Base-by-base conservation (phyloP, 53 echinoderm and acorn worm species). In the Crossaster papposus region DNA sequence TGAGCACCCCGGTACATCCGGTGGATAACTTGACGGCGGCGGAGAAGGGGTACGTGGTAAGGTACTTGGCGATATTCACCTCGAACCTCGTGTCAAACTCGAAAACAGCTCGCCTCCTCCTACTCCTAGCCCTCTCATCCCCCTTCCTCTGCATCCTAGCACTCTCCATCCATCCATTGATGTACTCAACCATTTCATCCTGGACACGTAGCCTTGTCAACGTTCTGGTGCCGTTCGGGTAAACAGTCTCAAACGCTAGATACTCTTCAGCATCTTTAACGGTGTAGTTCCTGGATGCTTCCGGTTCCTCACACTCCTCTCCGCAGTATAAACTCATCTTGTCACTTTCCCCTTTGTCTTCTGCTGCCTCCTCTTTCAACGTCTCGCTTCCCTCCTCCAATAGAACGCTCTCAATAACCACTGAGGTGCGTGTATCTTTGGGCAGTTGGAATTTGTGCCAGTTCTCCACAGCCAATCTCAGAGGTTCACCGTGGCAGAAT, bases 1-100 rank as follows among this genome's bases (percentile, higher is more conserved):
- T 91, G 4, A 95, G 81, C 26, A 94, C 90, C 35, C 97, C 96
- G 11, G 95, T 91, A 75, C 97, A 97, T 26, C 94, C 97, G 34
- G 93, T 90, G 0, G 94, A 92, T 5, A 94, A 76, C 54, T 88
- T 91, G n/a, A 95, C 97, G 44, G 92, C 92, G 15, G 95, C 80
- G 14, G 94, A 91, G 78, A 94, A 97, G 1, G 97, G 97, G 28
- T 55, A 89, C 54, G 73, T 64, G 3, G 72, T 53, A 30, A 94
- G 51, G 34, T 90, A 94, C 72, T 94, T 92, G 76, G 79, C 77
- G 33, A 95, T 94, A 29, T 89, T 89, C 36, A 97, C 86, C 36
- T 89, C 88, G 70, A 95, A 95, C 32, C 95, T 83, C 14, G 95
- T 92, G 72, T 94, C 93, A 15, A 85, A 64, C 2, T 89, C 91